These are phyloP conservation scores for Papilio polytes DNA, from an alignment of 1,140 invertebrate species.

Conservation along the genomic window DNA sequence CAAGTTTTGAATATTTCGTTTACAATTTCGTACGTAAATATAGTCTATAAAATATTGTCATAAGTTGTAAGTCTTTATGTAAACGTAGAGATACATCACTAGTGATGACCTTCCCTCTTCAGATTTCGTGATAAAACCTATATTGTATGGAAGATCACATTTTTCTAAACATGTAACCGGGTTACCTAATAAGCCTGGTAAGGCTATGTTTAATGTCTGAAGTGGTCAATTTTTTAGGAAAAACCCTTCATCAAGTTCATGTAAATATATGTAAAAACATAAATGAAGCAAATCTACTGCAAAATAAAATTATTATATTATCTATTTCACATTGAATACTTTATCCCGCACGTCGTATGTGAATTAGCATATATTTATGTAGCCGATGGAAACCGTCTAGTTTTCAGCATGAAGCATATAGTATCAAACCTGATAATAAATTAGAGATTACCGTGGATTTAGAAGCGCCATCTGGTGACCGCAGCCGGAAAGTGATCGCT, in stretches of 20 bases:
- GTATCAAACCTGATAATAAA: constrained; percentile 72
- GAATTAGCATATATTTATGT: constrained; percentile 22
- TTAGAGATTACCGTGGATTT: constrained; percentile 68
- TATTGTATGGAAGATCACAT: too few species aligned
- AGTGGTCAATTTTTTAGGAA: too few species aligned
- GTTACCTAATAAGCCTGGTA: too few species aligned
- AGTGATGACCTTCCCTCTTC: too few species aligned
- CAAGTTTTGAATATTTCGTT: constrained; percentile 1
- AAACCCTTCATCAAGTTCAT: neutral
- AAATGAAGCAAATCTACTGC: neutral
- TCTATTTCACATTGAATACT: neutral
- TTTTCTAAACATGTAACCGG: too few species aligned
- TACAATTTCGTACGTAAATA: neutral
- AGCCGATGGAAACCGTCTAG: constrained; percentile 48
- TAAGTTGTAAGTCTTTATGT: neutral
- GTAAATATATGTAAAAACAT: neutral
- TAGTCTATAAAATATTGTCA: too few species aligned
- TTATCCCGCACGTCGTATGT: constrained; percentile 1
- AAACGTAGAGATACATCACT: too few species aligned
- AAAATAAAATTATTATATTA: neutral
- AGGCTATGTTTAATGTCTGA: too few species aligned
- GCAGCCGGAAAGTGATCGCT: constrained; percentile 24
- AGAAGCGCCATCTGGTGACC: constrained; percentile 61
- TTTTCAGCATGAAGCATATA: constrained; percentile 61
- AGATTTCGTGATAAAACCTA: too few species aligned